Base-by-base conservation (phyloP, 35 echinoderm and acorn worm species). In the Heliocidaris erythrogramma region DNA sequence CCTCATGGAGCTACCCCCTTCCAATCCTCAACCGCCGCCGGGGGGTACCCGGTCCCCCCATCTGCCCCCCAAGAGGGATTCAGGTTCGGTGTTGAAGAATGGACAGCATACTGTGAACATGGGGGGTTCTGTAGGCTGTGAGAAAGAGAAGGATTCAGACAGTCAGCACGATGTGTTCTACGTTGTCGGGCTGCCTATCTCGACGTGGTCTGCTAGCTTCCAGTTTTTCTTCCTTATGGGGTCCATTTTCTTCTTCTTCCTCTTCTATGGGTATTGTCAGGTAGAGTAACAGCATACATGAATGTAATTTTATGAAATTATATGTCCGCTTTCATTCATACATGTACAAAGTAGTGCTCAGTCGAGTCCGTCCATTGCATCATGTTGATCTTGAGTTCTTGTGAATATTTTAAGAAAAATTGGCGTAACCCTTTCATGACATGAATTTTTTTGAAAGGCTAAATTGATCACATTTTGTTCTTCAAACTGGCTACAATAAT, bases 221-320 rank as follows among this genome's bases (percentile, higher is more conserved):
- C 96, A 97, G 88, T 95, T 99, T 48, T 69, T 96, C 32, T 94
- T 97, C 24, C 95, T 95, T 59, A 85, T 99, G 32, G 88, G 56
- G 18, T 96, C 96, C 2, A 94, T 99, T 30, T 99, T 99, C 85
- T 94, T 99, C 92, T 99, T 99, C 90, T 99, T 97, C 78, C 52
- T 99, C 21, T 94, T 99, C 85, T 99, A 99, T 93, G 98, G 98
- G 18, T 99, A 99, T 59, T 92, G 97, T 71, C 98, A 99, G 96
- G 98, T 99, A 96, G 86, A 65, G 9, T 31, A 7, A 31, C 29
- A 21, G 35, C 35, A 42, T 42, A n/a, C n/a, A n/a, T n/a, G n/a
- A n/a, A n/a, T n/a, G n/a, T n/a, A 3, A 42, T 42, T 42, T 42
- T 42, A 7, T 32, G 16, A 30, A 94, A 29, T 69, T 27, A n/a